Base-by-base conservation (phyloP, 1,140 invertebrate species). In the Aphelenchoides avenae region DNA sequence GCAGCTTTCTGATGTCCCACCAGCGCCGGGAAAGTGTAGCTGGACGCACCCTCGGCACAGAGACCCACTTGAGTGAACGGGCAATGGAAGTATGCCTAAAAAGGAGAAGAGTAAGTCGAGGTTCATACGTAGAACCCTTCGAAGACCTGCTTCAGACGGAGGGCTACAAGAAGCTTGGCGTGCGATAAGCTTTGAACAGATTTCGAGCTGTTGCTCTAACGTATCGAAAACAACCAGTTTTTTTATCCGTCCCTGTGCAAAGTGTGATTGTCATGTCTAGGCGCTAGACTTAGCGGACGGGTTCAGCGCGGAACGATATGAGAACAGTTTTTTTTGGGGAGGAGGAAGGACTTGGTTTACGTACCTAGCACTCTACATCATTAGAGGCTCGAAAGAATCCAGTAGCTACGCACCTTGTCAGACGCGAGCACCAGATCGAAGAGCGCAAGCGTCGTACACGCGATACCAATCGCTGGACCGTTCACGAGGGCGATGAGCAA, bases 401-500 rank as follows among this genome's bases (percentile, higher is more conserved):
- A n/a, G n/a, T n/a, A n/a, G n/a, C n/a, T n/a, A n/a, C n/a, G 6
- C 51, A 65, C 84, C 56, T 76, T 84, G 52, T 88, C 84, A n/a
- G 85, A 84, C 34, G 88, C 86, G 80, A 88, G 91, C 24, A 93
- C 85, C 46, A 87, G 81, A 81, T 96, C 92, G 83, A 85, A 93
- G 0, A 94, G 79, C 11, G 84, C 84, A 22, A 90, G 78, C 0
- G 85, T 84, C 9, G 90, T 93, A 0, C 85, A 85, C 46, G 85
- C 85, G 60, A 94, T 84, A n/a, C 92, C 92, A 57, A 93, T 84
- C 20, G 90, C 89, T 46, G 88, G 89, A 30, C 90, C 91, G 84
- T 95, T 92, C 0, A 95, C 85, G 34, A 91, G 79, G 31, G 86
- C 87, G 51, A 93, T 82, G 37, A 95, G 72, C 20, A 90, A 80